These are phyloP conservation scores for Rhyacophila brunnea DNA, from an alignment of 1,140 invertebrate genomes.

Conservation along the genomic window DNA sequence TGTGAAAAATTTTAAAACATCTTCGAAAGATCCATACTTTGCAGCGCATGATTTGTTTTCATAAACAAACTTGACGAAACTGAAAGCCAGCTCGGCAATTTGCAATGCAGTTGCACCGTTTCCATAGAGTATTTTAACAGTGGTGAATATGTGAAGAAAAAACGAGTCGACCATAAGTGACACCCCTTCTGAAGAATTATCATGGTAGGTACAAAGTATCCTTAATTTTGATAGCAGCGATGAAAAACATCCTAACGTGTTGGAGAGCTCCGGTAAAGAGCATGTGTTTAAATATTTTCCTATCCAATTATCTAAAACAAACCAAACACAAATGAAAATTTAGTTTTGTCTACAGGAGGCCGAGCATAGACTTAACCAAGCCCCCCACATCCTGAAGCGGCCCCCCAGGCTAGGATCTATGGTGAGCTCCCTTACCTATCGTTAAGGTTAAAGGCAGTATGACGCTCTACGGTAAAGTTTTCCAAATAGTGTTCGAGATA, in stretches of 20 bases:
- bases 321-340: too few species aligned
- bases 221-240: conserved; percentile 23
- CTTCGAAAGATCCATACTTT: conserved; percentile 23
- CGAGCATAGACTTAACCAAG: too few species aligned
- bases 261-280: conserved; percentile 21
- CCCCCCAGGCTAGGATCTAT: too few species aligned
- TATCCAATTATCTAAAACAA: conserved; percentile 31
- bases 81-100: conserved; percentile 25
- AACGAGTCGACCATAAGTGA: conserved; percentile 14
- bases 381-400: too few species aligned
- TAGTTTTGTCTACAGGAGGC: too few species aligned
- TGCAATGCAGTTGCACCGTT: conserved; percentile 25
- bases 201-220: conserved; percentile 25
- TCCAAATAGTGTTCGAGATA: too few species aligned
- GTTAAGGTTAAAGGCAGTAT: too few species aligned
- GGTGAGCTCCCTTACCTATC: too few species aligned
- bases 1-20: conserved; percentile 26
- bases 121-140: conserved; percentile 22
- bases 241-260: conserved; percentile 17
- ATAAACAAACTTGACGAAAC: conserved; percentile 26
- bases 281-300: conserved; percentile 29
- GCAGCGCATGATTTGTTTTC: conserved; percentile 20
- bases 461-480: too few species aligned
- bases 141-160: conserved; percentile 24
- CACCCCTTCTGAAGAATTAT: conserved; percentile 16